Evolutionary conservation across 2,888 invertebrate species (phyloP), one percentile per base, ranked within the genome.

Genomic region (Lepidochitona cinerea): DNA sequence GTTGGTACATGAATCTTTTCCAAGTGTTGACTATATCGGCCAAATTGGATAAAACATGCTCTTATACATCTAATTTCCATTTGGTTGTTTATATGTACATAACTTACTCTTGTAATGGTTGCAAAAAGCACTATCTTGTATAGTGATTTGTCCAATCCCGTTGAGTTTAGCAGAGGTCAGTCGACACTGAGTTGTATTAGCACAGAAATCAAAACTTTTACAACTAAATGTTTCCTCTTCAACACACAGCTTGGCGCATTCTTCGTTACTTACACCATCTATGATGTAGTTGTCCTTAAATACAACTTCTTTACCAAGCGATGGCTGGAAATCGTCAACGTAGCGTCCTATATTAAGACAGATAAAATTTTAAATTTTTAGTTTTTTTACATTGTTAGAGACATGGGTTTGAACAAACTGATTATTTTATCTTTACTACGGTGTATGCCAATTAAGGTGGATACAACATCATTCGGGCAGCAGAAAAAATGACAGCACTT

Each of bases 201-300:
- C 83, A 74, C 86, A 86, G 75, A 85, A 86, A 74, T 81, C 81
- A 69, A 86, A 86, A 68, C 83, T 84, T 29, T 82, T 81, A 73
- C 86, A 86, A 37, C 76, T 77, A 26, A 81, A 77, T 5, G 76
- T 68, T 68, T 82, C 81, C 67, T 80, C 78, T n/a, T 85, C 74
- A 0, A 83, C 84, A 75, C 86, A 86, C 23, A 83, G 68, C 68
- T 83, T 84, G 9, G 86, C 86, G 73, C 86, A 86, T 68, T 84
- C 81, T 14, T 79, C 76, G 6, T 81, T 77, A 3, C 75, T 78
- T 6, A 86, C 73, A 4, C 78, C 76, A 52, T 67, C 67, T 0
- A 85, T 75, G 37, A 86, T 76, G 18, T 83, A 76, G 66, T 85
- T 81, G 36, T 81, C 81, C 0, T 54, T 49, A 35, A 84, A 76